phyloP scores from a whole-genome alignment of 2,797 vertebrate genomes.

The Pachyuromys duprasi region DNA sequence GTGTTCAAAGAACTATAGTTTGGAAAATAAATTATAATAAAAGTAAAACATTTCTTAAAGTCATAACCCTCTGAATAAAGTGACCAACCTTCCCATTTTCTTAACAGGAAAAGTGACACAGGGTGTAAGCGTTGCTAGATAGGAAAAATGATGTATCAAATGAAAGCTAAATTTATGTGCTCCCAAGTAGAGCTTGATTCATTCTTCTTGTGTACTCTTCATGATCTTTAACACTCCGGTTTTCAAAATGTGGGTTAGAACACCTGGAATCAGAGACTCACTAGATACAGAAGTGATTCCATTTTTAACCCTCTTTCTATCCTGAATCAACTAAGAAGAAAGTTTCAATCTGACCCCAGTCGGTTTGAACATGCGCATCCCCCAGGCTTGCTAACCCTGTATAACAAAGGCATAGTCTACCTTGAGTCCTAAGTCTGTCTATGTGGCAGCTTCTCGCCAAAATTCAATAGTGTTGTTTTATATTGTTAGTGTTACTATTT shows the following conservation, averaged over 20 bases:
- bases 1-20: background rate
- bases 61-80: background rate
- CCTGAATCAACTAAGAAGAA: background rate
- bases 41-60: background rate
- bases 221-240: background rate
- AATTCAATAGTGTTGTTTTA: background rate
- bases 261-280: background rate
- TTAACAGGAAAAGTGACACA: background rate
- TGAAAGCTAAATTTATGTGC: background rate
- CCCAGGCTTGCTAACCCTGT: background rate
- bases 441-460: background rate
- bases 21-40: background rate
- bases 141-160: background rate
- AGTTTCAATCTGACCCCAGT: background rate
- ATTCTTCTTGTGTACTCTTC: background rate
- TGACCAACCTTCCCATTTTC: background rate
- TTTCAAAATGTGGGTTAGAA: conserved; percentile 14
- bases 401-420: background rate
- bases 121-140: rapidly evolving
- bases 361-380: background rate
- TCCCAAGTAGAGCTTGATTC: background rate
- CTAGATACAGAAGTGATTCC: background rate
- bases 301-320: conserved; percentile 40
- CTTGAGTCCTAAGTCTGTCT: background rate
- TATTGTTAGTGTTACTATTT: background rate